These are phyloP conservation scores for Stenolophus ochropezus DNA, from an alignment of 2,888 invertebrate species.

Conservation along the genomic window DNA sequence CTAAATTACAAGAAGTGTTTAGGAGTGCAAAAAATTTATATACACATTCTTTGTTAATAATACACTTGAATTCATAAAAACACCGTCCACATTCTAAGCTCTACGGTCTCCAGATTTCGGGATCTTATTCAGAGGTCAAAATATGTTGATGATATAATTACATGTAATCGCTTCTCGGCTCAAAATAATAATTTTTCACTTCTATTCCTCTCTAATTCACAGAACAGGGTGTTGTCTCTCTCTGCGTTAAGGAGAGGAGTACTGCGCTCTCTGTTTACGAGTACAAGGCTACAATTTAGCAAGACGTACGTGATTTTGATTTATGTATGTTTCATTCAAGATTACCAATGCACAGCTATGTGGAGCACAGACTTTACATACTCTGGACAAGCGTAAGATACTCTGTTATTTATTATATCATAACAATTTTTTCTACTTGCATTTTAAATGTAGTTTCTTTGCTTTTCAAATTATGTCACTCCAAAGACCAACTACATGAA, in stretches of 20 bases:
- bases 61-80: background rate
- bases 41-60: slow-evolving; percentile 25
- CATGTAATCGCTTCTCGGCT: background rate
- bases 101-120: background rate
- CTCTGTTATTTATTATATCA: too few species aligned
- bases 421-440: too few species aligned
- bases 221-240: background rate
- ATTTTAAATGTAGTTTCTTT: too few species aligned
- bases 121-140: slow-evolving; percentile 6
- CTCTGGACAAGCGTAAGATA: too few species aligned
- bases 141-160: slow-evolving; percentile 37
- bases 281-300: slow-evolving; percentile 49
- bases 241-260: background rate
- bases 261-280: slow-evolving; percentile 1
- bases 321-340: slow-evolving; percentile 50
- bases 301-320: slow-evolving; percentile 45
- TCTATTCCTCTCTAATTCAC: slow-evolving; percentile 21
- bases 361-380: background rate
- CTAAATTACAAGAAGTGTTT: slow-evolving; percentile 3
- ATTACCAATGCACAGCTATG: slow-evolving; percentile 43
- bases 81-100: background rate
- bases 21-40: slow-evolving; percentile 3
- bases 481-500: too few species aligned
- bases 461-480: too few species aligned
- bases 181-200: slow-evolving; percentile 31